Evolutionary conservation across 2,888 invertebrate genomes (phyloP), one percentile per base, ranked within the genome.

Genomic region (Autographa gamma): DNA sequence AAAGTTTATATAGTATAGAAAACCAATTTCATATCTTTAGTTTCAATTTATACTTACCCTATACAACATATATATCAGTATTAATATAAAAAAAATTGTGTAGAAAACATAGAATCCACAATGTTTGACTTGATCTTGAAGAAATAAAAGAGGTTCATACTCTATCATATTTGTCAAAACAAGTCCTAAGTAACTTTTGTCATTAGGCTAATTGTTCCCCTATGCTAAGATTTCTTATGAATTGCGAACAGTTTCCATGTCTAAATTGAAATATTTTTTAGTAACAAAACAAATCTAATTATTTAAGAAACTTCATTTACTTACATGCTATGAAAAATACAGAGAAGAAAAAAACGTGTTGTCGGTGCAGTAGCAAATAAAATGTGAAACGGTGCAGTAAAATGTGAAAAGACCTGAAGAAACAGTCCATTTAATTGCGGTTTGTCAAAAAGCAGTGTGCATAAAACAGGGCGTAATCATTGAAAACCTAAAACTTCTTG

Each of bases 331-430:
- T 19, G 18, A 25, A 56, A 54, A 0, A 54, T 19, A 25, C 11
- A 13, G 52, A 32, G 31, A 14, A 6, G 18, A 18, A n/a, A 4
- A 11, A 58, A 59, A 59, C 4, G 69, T 73, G 60, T 14, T 54
- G n/a, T 56, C n/a, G 38, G 79, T 80, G 76, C 74, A 73, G 70
- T 71, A 58, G 69, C 61, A 71, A 76, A 71, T 72, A 78, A 80
- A 78, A 80, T 66, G 54, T 63, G 8, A 63, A 52, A 63, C 0
- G 9, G 77, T 74, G 82, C 71, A 68, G 54, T 54, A 54, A 62
- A 11, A 18, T 2, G 66, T 69, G 64, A 19, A 58, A 7, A 0
- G 59, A n/a, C 6, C 60, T 54, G 7, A 48, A 14, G 64, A 32
- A 11, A 60, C n/a, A 32, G 69, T 75, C 73, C 60, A 38, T 0